Evolutionary conservation across 2,113 vertebrate species (phyloP), one percentile per base, ranked within the genome.

Genomic region (Xiphorhynchus elegans): DNA sequence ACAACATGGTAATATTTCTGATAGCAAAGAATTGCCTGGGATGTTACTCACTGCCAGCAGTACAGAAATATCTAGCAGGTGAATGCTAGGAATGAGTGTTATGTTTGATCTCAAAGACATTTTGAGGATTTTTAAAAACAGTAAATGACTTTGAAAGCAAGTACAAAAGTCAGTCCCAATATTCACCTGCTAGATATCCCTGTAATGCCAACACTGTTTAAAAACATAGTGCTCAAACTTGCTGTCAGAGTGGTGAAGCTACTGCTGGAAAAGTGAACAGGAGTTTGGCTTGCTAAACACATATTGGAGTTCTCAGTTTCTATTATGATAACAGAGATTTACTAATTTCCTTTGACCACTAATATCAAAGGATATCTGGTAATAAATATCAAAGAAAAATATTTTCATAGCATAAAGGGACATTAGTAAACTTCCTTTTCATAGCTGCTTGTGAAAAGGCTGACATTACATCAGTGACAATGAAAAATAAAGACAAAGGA

Each of bases 91-190:
- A 46, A 76, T 72, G n/a, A 79, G 19, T 25, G 33, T 75, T 60
- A 75, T 17, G 7, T 15, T 91, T 64, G 18, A 7, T 79, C 26
- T 76, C 40, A 59, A 72, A 56, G 46, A n/a, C 4, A n/a, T 68
- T 72, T 64, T 60, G 15, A 83, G 6, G 29, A 56, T 49, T 52
- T 49, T 87, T 59, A 33, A 84, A 93, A 89, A 47, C 56, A 66
- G 6, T 39, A 68, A 86, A 35, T 7, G 11, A 93, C 85, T 97
- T 83, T 62, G n/a, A 91, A 73, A 92, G 89, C 28, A 92, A 89
- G 50, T 88, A 50, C 50, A 86, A 89, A 93, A 82, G 9, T 37
- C 40, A 91, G 50, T 44, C 35, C 42, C 87, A 68, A 53, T 60
- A 49, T 15, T 92, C 17, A 28, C 52, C 59, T 67, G 11, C 20